Evolutionary conservation across 2,113 vertebrate species (phyloP).

Genomic region (Psephotus haematonotus): DNA sequence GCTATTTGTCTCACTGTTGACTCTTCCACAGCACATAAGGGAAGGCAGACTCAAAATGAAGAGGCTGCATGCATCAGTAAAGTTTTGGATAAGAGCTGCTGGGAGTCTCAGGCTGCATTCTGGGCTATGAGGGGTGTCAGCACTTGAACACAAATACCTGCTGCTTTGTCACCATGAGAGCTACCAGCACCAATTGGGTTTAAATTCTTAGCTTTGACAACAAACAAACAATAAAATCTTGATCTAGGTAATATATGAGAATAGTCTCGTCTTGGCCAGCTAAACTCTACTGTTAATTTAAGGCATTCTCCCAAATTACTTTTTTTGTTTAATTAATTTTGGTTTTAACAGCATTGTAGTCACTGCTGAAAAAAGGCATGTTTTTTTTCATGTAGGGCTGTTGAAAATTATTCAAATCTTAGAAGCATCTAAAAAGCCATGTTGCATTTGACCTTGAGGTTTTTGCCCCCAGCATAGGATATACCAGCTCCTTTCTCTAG

Average conservation of each 20-base stretch:
- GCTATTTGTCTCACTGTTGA: background rate
- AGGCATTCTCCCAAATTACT: background rate
- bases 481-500: background rate
- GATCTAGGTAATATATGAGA: background rate
- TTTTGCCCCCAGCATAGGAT: background rate
- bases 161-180: background rate
- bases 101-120: background rate
- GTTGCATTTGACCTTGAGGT: background rate
- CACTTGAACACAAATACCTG: background rate
- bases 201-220: background rate
- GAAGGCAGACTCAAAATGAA: background rate
- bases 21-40: background rate
- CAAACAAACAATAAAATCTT: background rate
- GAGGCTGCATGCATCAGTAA: accelerated
- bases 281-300: background rate
- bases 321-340: background rate
- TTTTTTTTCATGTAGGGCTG: background rate
- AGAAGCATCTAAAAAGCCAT: background rate
- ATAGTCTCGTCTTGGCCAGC: background rate
- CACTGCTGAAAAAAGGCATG: background rate
- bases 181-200: accelerated
- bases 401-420: background rate
- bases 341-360: background rate
- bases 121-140: background rate
- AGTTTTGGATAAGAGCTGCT: background rate